Evolutionary conservation across 2,113 vertebrate genomes (phyloP).

Genomic region (Pluvianellus socialis): DNA sequence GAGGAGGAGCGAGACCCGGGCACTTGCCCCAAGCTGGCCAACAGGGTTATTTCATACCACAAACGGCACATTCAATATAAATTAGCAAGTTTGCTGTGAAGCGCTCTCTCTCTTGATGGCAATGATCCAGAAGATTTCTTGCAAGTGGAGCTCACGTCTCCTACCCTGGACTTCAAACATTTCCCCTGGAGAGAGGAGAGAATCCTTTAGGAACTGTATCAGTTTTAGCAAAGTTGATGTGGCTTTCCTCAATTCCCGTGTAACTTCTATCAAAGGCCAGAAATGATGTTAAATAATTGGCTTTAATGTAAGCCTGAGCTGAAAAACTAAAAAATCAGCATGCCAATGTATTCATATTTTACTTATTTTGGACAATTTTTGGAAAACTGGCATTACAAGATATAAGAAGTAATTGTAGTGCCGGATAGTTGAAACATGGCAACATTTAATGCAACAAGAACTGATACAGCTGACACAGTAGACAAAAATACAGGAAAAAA

Average conservation of each 20-base stretch:
- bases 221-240: background rate
- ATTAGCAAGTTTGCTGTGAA: too few relatives aligned
- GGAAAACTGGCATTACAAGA: background rate
- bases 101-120: too few relatives aligned
- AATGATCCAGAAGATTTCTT: too few relatives aligned
- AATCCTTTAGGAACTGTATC: background rate
- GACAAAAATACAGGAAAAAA: background rate
- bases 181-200: background rate
- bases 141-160: background rate
- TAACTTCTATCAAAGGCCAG: background rate
- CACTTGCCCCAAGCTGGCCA: too few relatives aligned
- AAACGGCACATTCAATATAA: too few relatives aligned
- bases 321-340: background rate
- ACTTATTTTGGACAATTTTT: background rate
- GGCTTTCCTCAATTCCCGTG: background rate
- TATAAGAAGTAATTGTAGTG: background rate
- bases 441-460: background rate
- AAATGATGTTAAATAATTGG: background rate
- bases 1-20: too few relatives aligned
- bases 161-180: background rate
- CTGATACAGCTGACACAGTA: background rate
- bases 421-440: background rate
- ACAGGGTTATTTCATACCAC: too few relatives aligned
- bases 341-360: fast-evolving
- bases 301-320: background rate